Base-by-base conservation (phyloP, 37 sponge, comb jelly and placozoan genomes). In the Cliona cf. orientalis region DNA sequence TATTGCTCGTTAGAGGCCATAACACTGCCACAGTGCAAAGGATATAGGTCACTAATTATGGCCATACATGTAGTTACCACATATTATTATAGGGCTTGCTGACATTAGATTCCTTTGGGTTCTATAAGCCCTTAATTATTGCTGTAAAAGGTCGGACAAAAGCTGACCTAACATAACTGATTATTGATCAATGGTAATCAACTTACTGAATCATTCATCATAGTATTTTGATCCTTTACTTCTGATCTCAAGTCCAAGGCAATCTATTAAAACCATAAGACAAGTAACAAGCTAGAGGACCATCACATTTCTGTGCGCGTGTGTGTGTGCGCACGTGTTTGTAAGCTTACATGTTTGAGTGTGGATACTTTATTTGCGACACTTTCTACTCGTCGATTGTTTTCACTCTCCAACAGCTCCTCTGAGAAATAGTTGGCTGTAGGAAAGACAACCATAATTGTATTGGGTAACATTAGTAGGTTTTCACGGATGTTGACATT, bases 321-420 rank as follows among this genome's bases (percentile, higher is more conserved):
- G n/a, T n/a, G n/a, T n/a, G n/a, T n/a, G n/a, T n/a, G n/a, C n/a
- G n/a, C n/a, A n/a, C n/a, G n/a, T n/a, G n/a, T n/a, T n/a, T n/a
- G n/a, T n/a, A n/a, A n/a, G n/a, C 92, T 84, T 28, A 92, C 92
- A 36, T 87, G 83, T 38, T 83, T 87, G 0, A 92, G 64, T 6
- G 92, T 79, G 40, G 84, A 38, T 4, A 87, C 81, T 55, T 92
- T 92, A 7, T 12, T 35, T 12, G 88, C 72, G 25, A 92, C 73
- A 22, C 57, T 78, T 6, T 84, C 71, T 17, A 83, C 38, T 41
- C 59, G 37, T 45, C 84, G 55, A 66, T 92, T 85, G 63, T 87
- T 92, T 72, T 92, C 90, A 61, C 53, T 75, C 79, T 89, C 93
- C 44, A 88, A 29, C 32, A 93, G 58, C 69, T 89, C 89, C 58